Conservation (phyloP, 2,888 invertebrate species). For the Perdita meconis region DNA sequence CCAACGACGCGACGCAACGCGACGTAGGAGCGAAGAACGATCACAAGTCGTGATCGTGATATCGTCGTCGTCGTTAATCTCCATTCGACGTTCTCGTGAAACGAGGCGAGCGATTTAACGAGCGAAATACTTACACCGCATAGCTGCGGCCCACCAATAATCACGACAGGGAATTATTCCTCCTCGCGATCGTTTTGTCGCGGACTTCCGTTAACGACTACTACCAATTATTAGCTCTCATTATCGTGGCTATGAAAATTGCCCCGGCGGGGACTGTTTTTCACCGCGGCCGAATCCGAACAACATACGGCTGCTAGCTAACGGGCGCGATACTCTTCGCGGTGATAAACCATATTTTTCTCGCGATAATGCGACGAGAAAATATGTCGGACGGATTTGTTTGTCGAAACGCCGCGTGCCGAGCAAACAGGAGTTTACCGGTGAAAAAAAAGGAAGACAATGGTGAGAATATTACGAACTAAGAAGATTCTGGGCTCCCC, state of each 20-base stretch:
- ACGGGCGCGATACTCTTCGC: neutral
- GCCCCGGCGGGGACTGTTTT: constrained; percentile 54
- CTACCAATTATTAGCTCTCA: constrained; percentile 62
- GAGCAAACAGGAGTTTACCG: constrained; percentile 1
- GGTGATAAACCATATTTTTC: constrained; percentile 31
- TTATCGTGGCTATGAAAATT: constrained; percentile 66
- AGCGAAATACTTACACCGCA: constrained; percentile 29
- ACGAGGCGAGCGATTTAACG: constrained; percentile 40
- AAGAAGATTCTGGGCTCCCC: neutral
- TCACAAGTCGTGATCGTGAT: neutral
- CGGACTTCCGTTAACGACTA: constrained; percentile 63
- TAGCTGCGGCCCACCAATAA: constrained; percentile 49
- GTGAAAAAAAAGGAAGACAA: neutral
- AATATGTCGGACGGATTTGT: constrained; percentile 43
- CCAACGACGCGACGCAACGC: neutral
- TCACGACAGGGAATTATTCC: constrained; percentile 56
- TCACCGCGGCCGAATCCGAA: constrained; percentile 36
- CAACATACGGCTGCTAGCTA: constrained; percentile 11
- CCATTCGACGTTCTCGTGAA: constrained; percentile 29
- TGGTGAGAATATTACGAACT: neutral
- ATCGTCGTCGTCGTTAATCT: constrained; percentile 28
- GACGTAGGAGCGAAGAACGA: neutral
- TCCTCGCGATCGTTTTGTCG: constrained; percentile 48
- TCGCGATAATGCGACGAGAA: constrained; percentile 44
- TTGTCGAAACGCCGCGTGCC: constrained; percentile 2